phyloP scores from a whole-genome alignment of 2,888 invertebrate species.

The Boloria selene region DNA sequence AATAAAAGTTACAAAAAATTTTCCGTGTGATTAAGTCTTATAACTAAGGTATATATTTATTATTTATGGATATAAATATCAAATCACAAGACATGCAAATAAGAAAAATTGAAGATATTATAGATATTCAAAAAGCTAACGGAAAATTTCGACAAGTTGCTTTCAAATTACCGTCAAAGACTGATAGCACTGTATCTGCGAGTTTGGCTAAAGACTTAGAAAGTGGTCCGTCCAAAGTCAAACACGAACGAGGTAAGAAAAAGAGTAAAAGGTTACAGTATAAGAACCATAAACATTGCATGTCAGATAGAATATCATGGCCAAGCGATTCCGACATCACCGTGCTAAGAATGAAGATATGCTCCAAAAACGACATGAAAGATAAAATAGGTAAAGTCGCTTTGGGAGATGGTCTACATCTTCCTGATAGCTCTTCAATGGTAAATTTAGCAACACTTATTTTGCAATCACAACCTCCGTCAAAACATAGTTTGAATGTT shows the following conservation, averaged over 20 bases:
- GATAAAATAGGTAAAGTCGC: slow-evolving; percentile 70
- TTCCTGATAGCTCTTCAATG: slow-evolving; percentile 81
- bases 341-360: slow-evolving; percentile 77
- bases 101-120: slow-evolving; percentile 73
- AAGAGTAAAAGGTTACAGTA: slow-evolving; percentile 51
- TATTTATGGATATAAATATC: slow-evolving; percentile 55
- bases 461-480: slow-evolving; percentile 62
- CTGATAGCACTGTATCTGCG: slow-evolving; percentile 53
- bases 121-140: slow-evolving; percentile 73
- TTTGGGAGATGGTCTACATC: slow-evolving; percentile 81
- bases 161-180: slow-evolving; percentile 60
- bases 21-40: slow-evolving; percentile 12
- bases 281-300: slow-evolving; percentile 54
- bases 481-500: slow-evolving; percentile 62
- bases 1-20: slow-evolving; percentile 26
- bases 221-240: slow-evolving; percentile 57
- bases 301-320: slow-evolving; percentile 70
- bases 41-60: slow-evolving; percentile 27
- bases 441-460: slow-evolving; percentile 83
- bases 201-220: slow-evolving; percentile 60
- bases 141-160: slow-evolving; percentile 66
- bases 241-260: slow-evolving; percentile 48
- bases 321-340: slow-evolving; percentile 84
- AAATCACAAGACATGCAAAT: slow-evolving; percentile 53
- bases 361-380: slow-evolving; percentile 63